These are phyloP conservation scores for Drosophila lutescens DNA, from an alignment of 2,888 invertebrate species.

Conservation along the genomic window DNA sequence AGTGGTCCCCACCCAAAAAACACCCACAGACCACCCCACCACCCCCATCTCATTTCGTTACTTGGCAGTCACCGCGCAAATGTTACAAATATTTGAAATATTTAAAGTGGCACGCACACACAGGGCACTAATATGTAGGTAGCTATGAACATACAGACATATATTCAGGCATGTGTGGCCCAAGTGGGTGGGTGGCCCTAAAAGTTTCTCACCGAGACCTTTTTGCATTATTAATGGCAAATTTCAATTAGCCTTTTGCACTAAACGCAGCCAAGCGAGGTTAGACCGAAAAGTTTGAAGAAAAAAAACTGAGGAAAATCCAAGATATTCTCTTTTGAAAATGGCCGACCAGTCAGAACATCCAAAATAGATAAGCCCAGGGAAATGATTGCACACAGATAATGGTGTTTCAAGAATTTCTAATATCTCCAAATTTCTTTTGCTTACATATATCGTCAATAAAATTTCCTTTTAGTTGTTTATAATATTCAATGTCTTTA, in stretches of 20 bases:
- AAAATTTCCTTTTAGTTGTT: no score
- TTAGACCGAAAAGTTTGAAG: constrained; percentile 26
- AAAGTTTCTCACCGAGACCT: constrained; percentile 77
- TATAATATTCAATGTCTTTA: no score
- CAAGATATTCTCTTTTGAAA: no score
- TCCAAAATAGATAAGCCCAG: no score
- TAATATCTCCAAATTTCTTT: no score
- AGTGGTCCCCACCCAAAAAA: not conserved
- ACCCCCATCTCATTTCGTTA: constrained; percentile 50
- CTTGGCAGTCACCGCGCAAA: constrained; percentile 60
- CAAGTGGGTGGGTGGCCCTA: constrained; percentile 56
- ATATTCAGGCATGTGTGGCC: constrained; percentile 7
- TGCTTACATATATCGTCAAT: no score
- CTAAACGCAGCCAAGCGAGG: constrained; percentile 67
- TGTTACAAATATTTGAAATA: constrained; percentile 80
- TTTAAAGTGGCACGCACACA: constrained; percentile 73
- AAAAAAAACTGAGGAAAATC: no score
- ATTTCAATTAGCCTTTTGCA: constrained; percentile 77
- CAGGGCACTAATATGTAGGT: constrained; percentile 21
- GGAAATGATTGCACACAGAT: no score
- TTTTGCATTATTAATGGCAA: constrained; percentile 79
- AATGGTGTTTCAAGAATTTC: no score
- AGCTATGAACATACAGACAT: no score
- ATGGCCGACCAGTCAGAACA: no score
- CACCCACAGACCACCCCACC: not conserved